Evolutionary conservation across 2,888 invertebrate genomes (phyloP).

Genomic region (Theodoxus fluviatilis): DNA sequence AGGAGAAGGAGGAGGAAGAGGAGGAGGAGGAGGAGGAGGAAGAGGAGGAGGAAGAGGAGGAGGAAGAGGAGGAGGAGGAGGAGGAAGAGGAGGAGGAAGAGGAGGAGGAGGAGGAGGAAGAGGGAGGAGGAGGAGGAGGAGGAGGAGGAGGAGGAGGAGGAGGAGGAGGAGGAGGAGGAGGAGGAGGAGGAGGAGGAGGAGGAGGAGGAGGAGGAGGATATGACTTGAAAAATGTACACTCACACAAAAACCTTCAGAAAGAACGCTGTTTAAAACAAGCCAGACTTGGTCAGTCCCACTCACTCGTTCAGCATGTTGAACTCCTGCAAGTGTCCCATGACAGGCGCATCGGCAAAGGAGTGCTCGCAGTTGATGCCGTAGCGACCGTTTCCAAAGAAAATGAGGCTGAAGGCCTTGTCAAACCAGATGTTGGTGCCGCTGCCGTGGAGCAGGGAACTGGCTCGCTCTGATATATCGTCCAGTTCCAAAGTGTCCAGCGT

Average conservation of each 20-base stretch:
- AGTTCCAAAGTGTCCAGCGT: conserved; percentile 59
- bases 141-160: too few species aligned
- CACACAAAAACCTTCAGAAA: background rate
- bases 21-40: too few species aligned
- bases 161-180: too few species aligned
- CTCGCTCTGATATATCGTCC: conserved; percentile 59
- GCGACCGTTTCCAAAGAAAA: conserved; percentile 66
- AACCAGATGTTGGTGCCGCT: conserved; percentile 67
- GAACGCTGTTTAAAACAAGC: background rate
- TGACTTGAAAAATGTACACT: background rate
- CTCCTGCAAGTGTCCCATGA: conserved; percentile 67
- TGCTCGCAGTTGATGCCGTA: conserved; percentile 68
- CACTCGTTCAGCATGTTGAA: conserved; percentile 67
- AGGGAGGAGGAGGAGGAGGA: too few species aligned
- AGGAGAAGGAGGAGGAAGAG: too few species aligned
- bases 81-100: too few species aligned
- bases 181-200: background rate
- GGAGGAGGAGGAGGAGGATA: background rate
- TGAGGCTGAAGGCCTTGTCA: conserved; percentile 67
- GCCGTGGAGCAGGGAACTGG: conserved; percentile 65
- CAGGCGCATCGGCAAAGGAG: conserved; percentile 68
- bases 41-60: too few species aligned
- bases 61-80: too few species aligned
- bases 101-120: too few species aligned
- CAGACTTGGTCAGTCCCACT: conserved; percentile 35